Base-by-base conservation (phyloP, 2,797 vertebrate species). In the Leucoraja ocellata region DNA sequence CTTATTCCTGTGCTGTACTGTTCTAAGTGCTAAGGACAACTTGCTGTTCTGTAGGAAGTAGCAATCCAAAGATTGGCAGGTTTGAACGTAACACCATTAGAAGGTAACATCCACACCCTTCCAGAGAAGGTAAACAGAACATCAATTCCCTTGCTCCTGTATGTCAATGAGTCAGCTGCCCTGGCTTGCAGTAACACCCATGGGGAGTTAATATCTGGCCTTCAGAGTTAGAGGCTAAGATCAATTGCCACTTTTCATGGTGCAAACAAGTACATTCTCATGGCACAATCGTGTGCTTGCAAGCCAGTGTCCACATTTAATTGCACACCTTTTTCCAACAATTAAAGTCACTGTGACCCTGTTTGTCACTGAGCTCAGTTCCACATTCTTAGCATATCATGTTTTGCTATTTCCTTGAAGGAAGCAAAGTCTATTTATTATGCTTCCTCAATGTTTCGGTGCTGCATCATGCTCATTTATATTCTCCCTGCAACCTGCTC, bases 401-500 rank as follows among this genome's bases (percentile, higher is more conserved):
- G 16, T 32, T 88, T 68, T 9, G n/a, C 61, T 68, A 88, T 21
- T n/a, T 88, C 84, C 61, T 88, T 88, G 10, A 68, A 88, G 63
- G 18, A 88, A 88, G 36, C n/a, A 36, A 88, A 68, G 6, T 68
- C n/a, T 68, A 88, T 68, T 36, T 68, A 88, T 88, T 13, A 36
- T 21, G 16, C 32, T 32, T 88, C 16, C 63, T 88, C 63, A 39
- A 39, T 7, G 39, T 79, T 79, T 79, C 6, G 4, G 4, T 79
- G 16, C 61, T 68, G 63, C n/a, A 68, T 88, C 61, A 88, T 36
- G 61, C n/a, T 68, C 63, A 36, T 68, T 88, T 68, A 68, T 88
- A 36, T 88, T 88, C 84, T 68, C n/a, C 84, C 61, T 65, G 84
- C 6, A 88, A 88, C 14, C 84, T 32, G 6, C 84, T 88, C 32